Base-by-base conservation (phyloP, 2,113 vertebrate species). In the Apteryx mantelli region DNA sequence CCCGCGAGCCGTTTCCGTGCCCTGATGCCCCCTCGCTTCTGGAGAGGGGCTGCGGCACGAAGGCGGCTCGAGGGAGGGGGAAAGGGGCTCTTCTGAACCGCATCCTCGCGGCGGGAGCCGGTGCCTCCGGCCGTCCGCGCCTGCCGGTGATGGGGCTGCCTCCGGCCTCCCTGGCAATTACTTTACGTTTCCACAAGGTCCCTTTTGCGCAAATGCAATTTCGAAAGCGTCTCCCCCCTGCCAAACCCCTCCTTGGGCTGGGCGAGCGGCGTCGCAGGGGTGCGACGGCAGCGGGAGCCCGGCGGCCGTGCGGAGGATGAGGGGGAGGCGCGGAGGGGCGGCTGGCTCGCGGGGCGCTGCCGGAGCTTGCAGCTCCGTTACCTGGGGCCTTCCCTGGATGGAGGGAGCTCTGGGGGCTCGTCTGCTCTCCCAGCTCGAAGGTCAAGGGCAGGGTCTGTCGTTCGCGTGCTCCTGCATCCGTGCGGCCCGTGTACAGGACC, bases 31-130 rank as follows among this genome's bases (percentile, higher is more conserved):
- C 13, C 25, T 78, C 0, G 4, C 25, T 25, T 30, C 1, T 4
- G 63, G 38, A 68, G 32, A 32, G 24, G 28, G 32, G 9, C 3
- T 64, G 66, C 42, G 11, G 11, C 42, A 10, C 42, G 42, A 10
- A 13, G 42, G 11, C 42, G 42, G 42, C 42, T 56, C 3, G 7
- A 65, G 42, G 63, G 42, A 50, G 76, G 11, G 58, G 30, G 8
- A 18, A 55, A 12, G 4, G 48, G 11, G 4, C 42, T 83, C 3
- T 77, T 76, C 83, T 44, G 58, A 18, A n/a, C 48, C 15, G 10
- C 26, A 30, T 25, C 36, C 32, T 48, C 7, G 0, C 0, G 0
- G 14, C 44, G 3, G 26, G 21, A 74, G 44, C 8, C 50, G 46
- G 26, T 58, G 17, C 79, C 42, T 42, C 42, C 42, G 12, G 42